Percentiles rank a stretch among this genome's conserved stretches.
Conservation (phyloP, 2,888 invertebrate genomes). For the Melieria crassipennis region DNA sequence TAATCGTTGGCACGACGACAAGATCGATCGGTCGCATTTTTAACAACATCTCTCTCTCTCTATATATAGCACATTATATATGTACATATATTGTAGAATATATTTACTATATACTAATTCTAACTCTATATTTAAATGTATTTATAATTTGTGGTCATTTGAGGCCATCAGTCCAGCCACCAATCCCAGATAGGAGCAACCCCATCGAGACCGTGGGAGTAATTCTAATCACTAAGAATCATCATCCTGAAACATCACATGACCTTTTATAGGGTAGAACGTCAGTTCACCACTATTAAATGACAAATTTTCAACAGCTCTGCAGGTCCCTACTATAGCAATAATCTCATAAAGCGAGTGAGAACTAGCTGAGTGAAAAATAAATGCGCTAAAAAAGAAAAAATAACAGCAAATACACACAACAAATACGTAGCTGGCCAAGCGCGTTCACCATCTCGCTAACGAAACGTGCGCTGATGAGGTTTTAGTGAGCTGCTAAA, state of each 20-base stretch:
- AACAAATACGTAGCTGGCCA: neutral
- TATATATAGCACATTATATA: no score
- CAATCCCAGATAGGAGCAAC: constrained; percentile 63
- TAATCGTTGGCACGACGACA: no score
- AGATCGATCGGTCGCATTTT: no score
- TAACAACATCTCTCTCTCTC: no score
- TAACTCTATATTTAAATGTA: neutral
- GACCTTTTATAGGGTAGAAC: constrained; percentile 63
- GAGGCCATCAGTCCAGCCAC: constrained; percentile 62
- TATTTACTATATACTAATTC: neutral
- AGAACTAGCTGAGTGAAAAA: constrained; percentile 45
- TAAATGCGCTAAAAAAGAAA: constrained; percentile 14
- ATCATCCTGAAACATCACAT: constrained; percentile 61
- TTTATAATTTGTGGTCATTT: constrained; percentile 50
- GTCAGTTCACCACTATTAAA: constrained; percentile 63
- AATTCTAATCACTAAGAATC: constrained; percentile 58
- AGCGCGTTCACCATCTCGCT: neutral
- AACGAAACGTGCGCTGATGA: neutral
- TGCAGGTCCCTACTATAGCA: neutral
- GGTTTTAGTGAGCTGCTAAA: neutral
- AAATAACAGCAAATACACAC: constrained; percentile 8
- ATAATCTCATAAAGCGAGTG: constrained; percentile 44
- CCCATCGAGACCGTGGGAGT: constrained; percentile 60
- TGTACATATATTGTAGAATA: no score
- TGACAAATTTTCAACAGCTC: constrained; percentile 48